Percentiles rank a stretch among this genome's conserved stretches.
Conservation (phyloP, 2,888 invertebrate species). For the Macropis europaea region DNA sequence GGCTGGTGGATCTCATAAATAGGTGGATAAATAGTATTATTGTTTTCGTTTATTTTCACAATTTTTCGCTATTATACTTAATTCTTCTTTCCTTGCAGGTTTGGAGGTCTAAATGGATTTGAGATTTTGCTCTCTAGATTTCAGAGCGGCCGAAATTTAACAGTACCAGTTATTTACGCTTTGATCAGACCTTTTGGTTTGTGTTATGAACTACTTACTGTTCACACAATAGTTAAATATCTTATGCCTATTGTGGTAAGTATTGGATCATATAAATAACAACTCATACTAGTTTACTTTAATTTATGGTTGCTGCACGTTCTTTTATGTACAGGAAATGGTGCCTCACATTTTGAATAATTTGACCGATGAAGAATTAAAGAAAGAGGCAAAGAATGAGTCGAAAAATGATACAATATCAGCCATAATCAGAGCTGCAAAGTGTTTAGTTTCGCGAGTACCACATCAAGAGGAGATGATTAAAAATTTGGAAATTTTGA, state of each 20-base stretch:
- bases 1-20: constrained; percentile 98
- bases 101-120: constrained; percentile 95
- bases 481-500: constrained; percentile 93
- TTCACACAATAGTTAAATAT: constrained; percentile 94
- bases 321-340: constrained; percentile 85
- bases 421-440: constrained; percentile 95
- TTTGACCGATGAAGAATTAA: constrained; percentile 96
- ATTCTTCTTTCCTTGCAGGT: constrained; percentile 80
- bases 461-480: constrained; percentile 91
- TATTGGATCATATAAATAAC: constrained; percentile 44
- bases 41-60: background rate
- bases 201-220: constrained; percentile 94
- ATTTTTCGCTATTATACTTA: background rate
- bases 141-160: constrained; percentile 87
- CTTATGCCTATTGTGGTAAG: constrained; percentile 94
- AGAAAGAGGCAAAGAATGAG: constrained; percentile 96
- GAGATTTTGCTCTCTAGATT: constrained; percentile 91
- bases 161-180: constrained; percentile 89
- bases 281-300: background rate
- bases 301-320: background rate
- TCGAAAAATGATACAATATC: constrained; percentile 98
- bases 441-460: constrained; percentile 92
- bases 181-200: constrained; percentile 94
- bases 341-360: constrained; percentile 94
- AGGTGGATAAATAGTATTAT: constrained; percentile 78